These are phyloP conservation scores for Mamestra configurata DNA, from an alignment of 1,140 invertebrate genomes.

Conservation along the genomic window DNA sequence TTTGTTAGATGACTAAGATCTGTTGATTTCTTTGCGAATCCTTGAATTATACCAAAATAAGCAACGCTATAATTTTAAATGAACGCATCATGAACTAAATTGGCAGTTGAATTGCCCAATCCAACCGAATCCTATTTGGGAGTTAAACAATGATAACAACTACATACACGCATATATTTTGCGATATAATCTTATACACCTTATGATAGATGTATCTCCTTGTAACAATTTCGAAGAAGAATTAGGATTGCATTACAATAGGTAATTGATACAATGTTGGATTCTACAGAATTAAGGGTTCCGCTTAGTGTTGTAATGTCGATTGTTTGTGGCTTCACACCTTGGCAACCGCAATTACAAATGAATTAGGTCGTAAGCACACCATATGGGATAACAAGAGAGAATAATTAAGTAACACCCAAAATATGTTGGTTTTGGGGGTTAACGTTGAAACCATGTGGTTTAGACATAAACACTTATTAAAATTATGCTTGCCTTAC, in stretches of 20 bases:
- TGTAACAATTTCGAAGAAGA: conserved; percentile 46
- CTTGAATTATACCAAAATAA: background rate
- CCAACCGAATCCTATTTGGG: background rate
- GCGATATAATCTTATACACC: background rate
- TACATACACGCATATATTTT: conserved; percentile 8
- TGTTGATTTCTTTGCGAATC: background rate
- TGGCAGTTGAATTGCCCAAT: background rate
- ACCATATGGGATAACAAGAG: background rate
- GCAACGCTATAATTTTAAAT: background rate
- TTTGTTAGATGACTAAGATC: background rate
- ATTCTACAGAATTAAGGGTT: conserved; percentile 58
- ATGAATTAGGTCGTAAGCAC: conserved; percentile 35
- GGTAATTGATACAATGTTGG: conserved; percentile 51
- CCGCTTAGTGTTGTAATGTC: conserved; percentile 49
- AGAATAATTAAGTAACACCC: background rate
- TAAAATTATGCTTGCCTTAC: too few species aligned
- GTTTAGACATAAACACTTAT: background rate
- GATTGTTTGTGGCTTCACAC: conserved; percentile 59
- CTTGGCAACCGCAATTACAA: conserved; percentile 51
- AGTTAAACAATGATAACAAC: conserved; percentile 4
- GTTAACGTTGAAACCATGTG: background rate
- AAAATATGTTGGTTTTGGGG: background rate
- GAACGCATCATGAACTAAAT: background rate
- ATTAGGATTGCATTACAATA: conserved; percentile 49
- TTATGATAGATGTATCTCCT: conserved; percentile 36